Base-by-base conservation (phyloP, 2,113 vertebrate species). In the Siniperca chuatsi region DNA sequence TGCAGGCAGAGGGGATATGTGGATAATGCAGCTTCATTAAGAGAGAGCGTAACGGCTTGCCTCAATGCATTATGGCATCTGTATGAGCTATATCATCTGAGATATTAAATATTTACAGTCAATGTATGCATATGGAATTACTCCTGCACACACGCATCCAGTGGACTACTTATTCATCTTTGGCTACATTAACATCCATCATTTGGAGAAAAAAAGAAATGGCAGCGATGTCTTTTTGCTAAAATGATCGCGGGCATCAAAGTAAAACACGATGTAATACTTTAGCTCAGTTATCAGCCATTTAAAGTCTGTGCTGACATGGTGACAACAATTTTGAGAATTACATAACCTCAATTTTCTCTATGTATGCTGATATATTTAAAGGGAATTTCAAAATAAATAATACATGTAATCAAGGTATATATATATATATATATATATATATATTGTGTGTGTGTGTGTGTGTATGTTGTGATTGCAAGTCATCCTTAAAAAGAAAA, bases 21-120 rank as follows among this genome's bases (percentile, higher is more conserved):
- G 82, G 93, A 82, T 92, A 91, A 91, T 80, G 84, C 83, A 75
- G 90, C 90, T 94, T 95, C 85, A 93, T 95, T 94, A 94, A 88
- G 77, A 76, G 52, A 72, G 64, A 82, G 76, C 20, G 11, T 78
- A 91, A 90, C 29, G 37, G 82, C 70, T 42, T 42, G 79, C 68
- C 78, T 81, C 83, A 55, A 86, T 82, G 86, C 81, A 55, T 82
- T 76, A 88, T 46, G 81, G 83, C 92, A 76, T 81, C 80, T 82
- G 87, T 84, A 71, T 72, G 78, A 89, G 84, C 79, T 85, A 67
- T 81, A 88, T 87, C 79, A 79, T 73, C 81, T 46, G 29, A 78
- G 55, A 70, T 89, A 92, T 91, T 89, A 90, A 91, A 93, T 89
- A 90, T 92, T 83, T 92, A 92, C 77, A 83, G 82, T 91, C 79